Percentiles rank a stretch among this genome's conserved stretches.
phyloP scores from a whole-genome alignment of 2,113 vertebrate species.

The Hiodon alosoides region DNA sequence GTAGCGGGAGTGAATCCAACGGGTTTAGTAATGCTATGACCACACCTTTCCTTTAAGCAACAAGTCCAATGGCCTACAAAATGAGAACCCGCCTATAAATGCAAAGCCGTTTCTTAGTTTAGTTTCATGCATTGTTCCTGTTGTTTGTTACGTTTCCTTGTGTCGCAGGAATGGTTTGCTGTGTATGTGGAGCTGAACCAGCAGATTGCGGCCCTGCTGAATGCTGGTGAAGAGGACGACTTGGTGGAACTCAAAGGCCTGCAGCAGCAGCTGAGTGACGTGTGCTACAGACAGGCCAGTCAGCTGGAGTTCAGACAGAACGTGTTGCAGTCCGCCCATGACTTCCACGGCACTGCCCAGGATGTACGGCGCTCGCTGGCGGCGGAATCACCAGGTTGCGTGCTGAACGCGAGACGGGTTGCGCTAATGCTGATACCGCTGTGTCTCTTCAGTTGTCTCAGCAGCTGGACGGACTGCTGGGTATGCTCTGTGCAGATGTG shows the following conservation, averaged over 20 bases:
- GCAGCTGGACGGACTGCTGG: constrained; percentile 89
- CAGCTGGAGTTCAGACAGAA: constrained; percentile 94
- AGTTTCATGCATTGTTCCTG: background rate
- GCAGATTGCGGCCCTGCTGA: constrained; percentile 90
- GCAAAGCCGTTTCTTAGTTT: background rate
- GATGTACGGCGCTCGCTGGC: constrained; percentile 70
- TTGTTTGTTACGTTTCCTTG: background rate
- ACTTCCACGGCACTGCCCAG: constrained; percentile 89
- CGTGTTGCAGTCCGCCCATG: constrained; percentile 85
- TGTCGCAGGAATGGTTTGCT: constrained; percentile 91
- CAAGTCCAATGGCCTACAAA: too few species aligned
- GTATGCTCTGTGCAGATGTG: constrained; percentile 96
- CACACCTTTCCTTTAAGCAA: too few species aligned
- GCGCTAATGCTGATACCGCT: background rate
- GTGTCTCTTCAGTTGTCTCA: constrained; percentile 81
- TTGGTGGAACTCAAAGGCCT: constrained; percentile 83
- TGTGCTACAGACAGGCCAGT: constrained; percentile 93
- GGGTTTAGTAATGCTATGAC: too few species aligned
- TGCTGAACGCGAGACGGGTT: too few species aligned
- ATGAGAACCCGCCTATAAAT: too few species aligned
- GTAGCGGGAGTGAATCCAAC: too few species aligned
- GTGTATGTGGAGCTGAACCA: constrained; percentile 98
- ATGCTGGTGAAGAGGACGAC: constrained; percentile 88
- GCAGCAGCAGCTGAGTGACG: constrained; percentile 96
- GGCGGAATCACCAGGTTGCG: background rate